Base-by-base conservation (phyloP, 2,888 invertebrate species). In the Trichogramma dendrolimi region DNA sequence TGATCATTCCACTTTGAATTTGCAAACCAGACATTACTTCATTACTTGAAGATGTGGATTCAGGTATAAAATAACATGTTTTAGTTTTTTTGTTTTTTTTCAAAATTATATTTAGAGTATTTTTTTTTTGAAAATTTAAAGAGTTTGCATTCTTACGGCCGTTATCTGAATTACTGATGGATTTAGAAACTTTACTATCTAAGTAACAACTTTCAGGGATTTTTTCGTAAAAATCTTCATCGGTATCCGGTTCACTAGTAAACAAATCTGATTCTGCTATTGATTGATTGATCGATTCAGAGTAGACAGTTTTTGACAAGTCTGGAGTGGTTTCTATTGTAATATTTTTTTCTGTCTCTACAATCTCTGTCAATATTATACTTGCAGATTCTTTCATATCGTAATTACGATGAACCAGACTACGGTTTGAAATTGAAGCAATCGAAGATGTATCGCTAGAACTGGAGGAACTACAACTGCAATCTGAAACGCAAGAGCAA, bases 141-240 rank as follows among this genome's bases (percentile, higher is more conserved):
- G 27, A 27, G 27, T 27, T 27, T 27, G 27, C 27, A 27, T 27
- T 27, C 3, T 27, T 27, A 27, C 2, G 1, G 27, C 27, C 27
- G 27, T 27, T 27, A 27, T 27, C 27, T 27, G 27, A 27, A 27
- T 27, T 27, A 27, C 27, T 27, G 27, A 27, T 27, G 27, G 27
- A 27, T 27, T 27, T 27, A 2, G 27, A 27, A 27, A 27, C 27
- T 27, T 27, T 27, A 27, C 27, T 27, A 3, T 27, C 27, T 27
- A 27, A 27, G 27, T 27, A 27, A 27, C 11, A 27, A 27, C 27
- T 27, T 71, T 91, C 90, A 0, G 92, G 92, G 77, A 91, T 86
- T 71, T 90, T 86, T 74, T 93, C 92, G 75, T 92, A 93, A 78
- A 92, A 92, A 70, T 92, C 92, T 80, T 92, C 92, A 76, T 92